These are phyloP conservation scores for Elephantulus edwardii DNA, from an alignment of 2,113 vertebrate genomes.

Conservation along the genomic window DNA sequence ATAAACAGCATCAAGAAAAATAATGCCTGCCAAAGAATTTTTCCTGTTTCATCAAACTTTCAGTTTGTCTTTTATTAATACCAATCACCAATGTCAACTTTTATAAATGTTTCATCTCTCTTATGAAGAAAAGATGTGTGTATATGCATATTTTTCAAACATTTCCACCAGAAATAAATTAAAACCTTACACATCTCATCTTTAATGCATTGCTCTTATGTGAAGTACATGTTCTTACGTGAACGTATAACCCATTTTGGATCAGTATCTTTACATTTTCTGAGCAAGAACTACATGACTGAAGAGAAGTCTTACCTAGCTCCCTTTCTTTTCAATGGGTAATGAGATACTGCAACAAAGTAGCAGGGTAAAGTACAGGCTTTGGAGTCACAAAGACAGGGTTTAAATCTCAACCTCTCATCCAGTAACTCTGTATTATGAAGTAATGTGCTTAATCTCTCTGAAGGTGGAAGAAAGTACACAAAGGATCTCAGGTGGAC, in stretches of 20 bases:
- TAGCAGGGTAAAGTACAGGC: slow-evolving; percentile 12
- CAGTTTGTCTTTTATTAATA: slow-evolving; percentile 32
- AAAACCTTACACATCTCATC: slow-evolving; percentile 59
- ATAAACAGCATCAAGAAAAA: too few species aligned
- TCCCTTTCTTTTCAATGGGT: slow-evolving; percentile 50
- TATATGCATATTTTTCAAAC: neutral
- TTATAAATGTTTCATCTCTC: neutral
- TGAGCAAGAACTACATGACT: slow-evolving; percentile 39
- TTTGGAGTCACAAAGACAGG: slow-evolving; percentile 45
- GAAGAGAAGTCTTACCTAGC: slow-evolving; percentile 41
- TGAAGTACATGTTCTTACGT: slow-evolving; percentile 43
- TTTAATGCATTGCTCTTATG: slow-evolving; percentile 22
- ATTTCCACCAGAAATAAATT: slow-evolving; percentile 21
- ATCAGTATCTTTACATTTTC: slow-evolving; percentile 51
- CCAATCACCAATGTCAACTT: neutral
- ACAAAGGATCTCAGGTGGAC: neutral
- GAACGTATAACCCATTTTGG: slow-evolving; percentile 45
- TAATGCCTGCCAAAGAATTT: too few species aligned
- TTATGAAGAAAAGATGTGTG: neutral
- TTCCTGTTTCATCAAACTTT: slow-evolving; percentile 7
- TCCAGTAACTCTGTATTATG: neutral
- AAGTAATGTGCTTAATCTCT: neutral
- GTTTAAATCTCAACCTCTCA: slow-evolving; percentile 36
- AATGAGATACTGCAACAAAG: slow-evolving; percentile 53
- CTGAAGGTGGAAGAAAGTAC: neutral